A percentile compares a stretch with the other conserved stretches of the same genome.
Conservation (phyloP, 2,888 invertebrate genomes). For the Sinopyrophorus schimmeli region DNA sequence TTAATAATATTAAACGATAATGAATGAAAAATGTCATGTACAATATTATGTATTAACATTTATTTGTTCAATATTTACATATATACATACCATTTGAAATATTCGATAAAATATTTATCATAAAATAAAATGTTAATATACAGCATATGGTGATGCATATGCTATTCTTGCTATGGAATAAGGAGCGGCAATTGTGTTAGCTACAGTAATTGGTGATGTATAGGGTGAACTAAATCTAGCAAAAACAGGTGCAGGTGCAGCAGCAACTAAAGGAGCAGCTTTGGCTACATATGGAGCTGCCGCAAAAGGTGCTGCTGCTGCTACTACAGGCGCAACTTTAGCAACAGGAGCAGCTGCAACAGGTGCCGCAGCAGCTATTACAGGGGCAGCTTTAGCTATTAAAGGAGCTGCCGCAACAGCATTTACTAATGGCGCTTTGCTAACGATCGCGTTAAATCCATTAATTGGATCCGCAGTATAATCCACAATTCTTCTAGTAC, state of each 20-base stretch:
- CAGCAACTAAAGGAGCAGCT: constrained; percentile 7
- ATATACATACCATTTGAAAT: constrained; percentile 22
- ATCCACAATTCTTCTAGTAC: constrained; percentile 64
- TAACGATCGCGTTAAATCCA: constrained; percentile 69
- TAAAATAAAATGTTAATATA: not conserved
- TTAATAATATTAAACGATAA: no score
- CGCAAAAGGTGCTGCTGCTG: constrained; percentile 49
- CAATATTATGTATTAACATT: no score
- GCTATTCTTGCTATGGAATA: constrained; percentile 21
- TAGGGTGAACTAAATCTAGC: constrained; percentile 7
- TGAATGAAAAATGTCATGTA: no score
- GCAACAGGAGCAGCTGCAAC: constrained; percentile 10
- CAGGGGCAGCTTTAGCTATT: constrained; percentile 32
- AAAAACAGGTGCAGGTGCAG: constrained; percentile 6
- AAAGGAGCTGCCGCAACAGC: constrained; percentile 56
- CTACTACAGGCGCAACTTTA: constrained; percentile 22
- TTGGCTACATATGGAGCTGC: constrained; percentile 23
- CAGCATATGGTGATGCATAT: constrained; percentile 25
- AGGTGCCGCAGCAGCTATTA: constrained; percentile 16
- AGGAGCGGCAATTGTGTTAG: constrained; percentile 7
- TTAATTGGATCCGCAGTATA: constrained; percentile 69
- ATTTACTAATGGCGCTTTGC: constrained; percentile 60
- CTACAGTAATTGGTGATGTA: constrained; percentile 21
- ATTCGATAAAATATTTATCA: constrained; percentile 37
- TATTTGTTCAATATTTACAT: constrained; percentile 33